A percentile compares a stretch with the other conserved stretches of the same genome.
Conservation (phyloP, 2,888 invertebrate species). For the Tethea ocularis region DNA sequence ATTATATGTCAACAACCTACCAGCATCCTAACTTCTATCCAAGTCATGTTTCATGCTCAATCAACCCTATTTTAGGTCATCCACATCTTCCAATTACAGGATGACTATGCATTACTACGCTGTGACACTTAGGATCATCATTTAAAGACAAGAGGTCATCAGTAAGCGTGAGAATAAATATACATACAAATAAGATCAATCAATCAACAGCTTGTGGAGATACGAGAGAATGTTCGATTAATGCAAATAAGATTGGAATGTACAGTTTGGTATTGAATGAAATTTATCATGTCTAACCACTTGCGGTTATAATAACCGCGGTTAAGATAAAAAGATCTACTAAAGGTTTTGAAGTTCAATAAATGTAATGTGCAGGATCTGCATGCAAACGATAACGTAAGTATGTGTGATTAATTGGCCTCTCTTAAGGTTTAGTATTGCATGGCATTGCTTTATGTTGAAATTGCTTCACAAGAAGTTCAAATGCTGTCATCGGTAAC, state of each 20-base stretch:
- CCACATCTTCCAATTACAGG: background rate
- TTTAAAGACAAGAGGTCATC: background rate
- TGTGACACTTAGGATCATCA: slow-evolving; percentile 1
- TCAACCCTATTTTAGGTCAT: background rate
- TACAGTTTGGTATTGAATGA: background rate
- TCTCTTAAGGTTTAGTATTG: too few species aligned
- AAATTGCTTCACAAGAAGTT: too few species aligned
- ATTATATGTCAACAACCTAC: background rate
- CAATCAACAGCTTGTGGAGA: slow-evolving; percentile 5
- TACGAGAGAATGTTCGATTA: slow-evolving; percentile 3
- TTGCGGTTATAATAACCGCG: background rate
- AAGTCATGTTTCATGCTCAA: background rate
- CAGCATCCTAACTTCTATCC: background rate
- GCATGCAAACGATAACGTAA: too few species aligned
- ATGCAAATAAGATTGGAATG: slow-evolving; percentile 7
- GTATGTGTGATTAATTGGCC: too few species aligned
- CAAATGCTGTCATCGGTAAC: too few species aligned
- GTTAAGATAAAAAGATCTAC: background rate
- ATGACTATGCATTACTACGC: background rate
- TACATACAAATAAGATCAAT: slow-evolving; percentile 6
- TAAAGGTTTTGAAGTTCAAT: slow-evolving; percentile 1
- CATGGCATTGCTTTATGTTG: too few species aligned
- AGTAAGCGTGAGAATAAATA: slow-evolving; percentile 2
- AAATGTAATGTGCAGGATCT: too few species aligned
- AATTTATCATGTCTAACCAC: slow-evolving; percentile 1